Evolutionary conservation across 2,888 invertebrate genomes (phyloP), one percentile per base, ranked within the genome.

Genomic region (Pachliopta kotzebuea): DNA sequence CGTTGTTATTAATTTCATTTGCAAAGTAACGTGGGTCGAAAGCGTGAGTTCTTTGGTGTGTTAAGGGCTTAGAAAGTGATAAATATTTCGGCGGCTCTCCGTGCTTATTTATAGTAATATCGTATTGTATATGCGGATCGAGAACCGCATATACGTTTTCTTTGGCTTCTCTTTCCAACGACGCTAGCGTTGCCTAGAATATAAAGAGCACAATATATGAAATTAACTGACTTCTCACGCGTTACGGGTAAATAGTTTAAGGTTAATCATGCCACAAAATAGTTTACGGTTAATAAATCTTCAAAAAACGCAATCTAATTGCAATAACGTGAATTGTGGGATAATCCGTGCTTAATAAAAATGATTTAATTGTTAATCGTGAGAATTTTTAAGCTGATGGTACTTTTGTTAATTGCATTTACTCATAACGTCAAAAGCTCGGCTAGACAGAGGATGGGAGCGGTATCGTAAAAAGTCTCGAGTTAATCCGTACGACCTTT

Each of bases 131-230:
- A 82, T 90, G 91, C 80, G 92, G 92, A 75, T 92, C 92, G 74
- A 92, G 76, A 72, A 92, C 88, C 84, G 92, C 91, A 85, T 92
- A 92, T 68, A 92, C 91, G 80, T 92, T 92, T 80, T 92, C 92
- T 90, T 92, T 92, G 87, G 92, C 91, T 90, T 88, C 86, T 86
- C 80, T 86, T 83, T 90, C 91, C 85, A 91, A 81, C 81, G 91
- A 85, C 77, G 86, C 77, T 71, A 89, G 80, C 77, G 89, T 87
- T 80, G 89, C 90, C 92, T 92, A 78, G 2, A 76, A 76, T 66
- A 24, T 18, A 56, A 26, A 45, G 49, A 23, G 62, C 45, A 62
- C 18, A 54, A 24, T 50, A 21, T 60, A 37, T 14, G 54, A 17
- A 56, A 37, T 52, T 26, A 54, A 21, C 29, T 14, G 29, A 26